A percentile compares a stretch with the other conserved stretches of the same genome.
phyloP scores from a whole-genome alignment of 1,140 invertebrate genomes.

The Meloidogyne exigua region DNA sequence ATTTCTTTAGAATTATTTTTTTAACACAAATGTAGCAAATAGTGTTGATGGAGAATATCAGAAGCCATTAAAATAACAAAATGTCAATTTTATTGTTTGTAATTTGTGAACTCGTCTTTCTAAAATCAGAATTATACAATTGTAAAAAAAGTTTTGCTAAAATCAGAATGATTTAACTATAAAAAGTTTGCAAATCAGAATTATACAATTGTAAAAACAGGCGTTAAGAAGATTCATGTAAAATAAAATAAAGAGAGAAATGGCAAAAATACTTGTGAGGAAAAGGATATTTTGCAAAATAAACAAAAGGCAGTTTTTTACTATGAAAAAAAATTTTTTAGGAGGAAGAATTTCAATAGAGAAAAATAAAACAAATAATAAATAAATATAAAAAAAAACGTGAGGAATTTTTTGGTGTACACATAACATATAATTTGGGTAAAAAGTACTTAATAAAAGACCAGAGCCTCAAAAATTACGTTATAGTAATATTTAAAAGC shows the following conservation, averaged over 20 bases:
- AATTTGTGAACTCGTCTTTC: too few species aligned
- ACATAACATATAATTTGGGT: background rate
- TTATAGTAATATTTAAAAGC: too few species aligned
- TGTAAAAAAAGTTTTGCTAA: too few species aligned
- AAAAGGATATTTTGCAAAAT: background rate
- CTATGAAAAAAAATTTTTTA: background rate
- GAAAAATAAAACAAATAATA: conserved; percentile 1
- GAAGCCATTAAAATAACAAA: background rate
- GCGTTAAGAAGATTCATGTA: too few species aligned
- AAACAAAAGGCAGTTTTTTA: background rate
- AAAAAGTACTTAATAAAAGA: background rate
- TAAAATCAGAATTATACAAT: too few species aligned
- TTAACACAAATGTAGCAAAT: background rate
- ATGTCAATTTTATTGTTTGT: too few species aligned
- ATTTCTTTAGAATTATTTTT: background rate
- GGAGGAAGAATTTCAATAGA: background rate
- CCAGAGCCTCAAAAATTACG: too few species aligned
- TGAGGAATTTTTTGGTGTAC: background rate
- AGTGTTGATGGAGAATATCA: background rate
- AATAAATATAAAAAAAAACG: background rate
- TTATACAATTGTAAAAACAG: too few species aligned
- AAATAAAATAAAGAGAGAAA: background rate
- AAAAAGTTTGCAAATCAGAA: too few species aligned
- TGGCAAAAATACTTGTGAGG: background rate
- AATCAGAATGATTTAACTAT: too few species aligned